Evolutionary conservation across 2,113 vertebrate species (phyloP), one percentile per base, ranked within the genome.

Genomic region (Nettapus auritus): DNA sequence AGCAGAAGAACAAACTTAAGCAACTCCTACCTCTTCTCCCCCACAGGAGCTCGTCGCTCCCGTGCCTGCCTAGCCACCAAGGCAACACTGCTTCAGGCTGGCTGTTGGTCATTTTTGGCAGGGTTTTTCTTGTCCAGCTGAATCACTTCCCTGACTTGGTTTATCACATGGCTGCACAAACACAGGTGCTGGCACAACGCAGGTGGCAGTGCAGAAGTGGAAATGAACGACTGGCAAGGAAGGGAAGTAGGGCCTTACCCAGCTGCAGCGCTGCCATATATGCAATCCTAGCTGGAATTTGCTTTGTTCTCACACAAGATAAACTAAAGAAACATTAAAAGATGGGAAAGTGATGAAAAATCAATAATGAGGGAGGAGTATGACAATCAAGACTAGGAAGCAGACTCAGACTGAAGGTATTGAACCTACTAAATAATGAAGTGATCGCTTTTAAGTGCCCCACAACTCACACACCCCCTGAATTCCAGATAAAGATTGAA

Each of bases 311-410:
- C 26, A 28, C 50, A 34, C 3, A 17, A 68, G 19, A 9, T 52
- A 34, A 84, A 25, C 20, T 55, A 46, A 66, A 73, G 63, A 67
- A 77, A 55, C 31, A 40, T 17, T 10, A 44, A 60, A 34, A 89
- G 22, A 59, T 22, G 16, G 22, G 53, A 70, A 73, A 78, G 6
- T 0, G 5, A 76, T 1, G 0, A 6, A n/a, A 17, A 53, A 31
- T 12, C 34, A 15, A 63, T 71, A 60, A 12, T 0, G 4, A 82
- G 19, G 53, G 38, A 87, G 6, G 7, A 44, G 69, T n/a, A 36
- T 0, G 0, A 34, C 53, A 63, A 12, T 5, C 7, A 74, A 0
- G 0, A 77, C 26, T 6, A 62, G 13, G 11, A 15, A 79, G 8
- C 14, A 56, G 52, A 59, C 29, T 68, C 25, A 46, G 21, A n/a